Evolutionary conservation across 2,797 vertebrate genomes (phyloP), one percentile per base, ranked within the genome.

Genomic region (Oreochromis mossambicus): DNA sequence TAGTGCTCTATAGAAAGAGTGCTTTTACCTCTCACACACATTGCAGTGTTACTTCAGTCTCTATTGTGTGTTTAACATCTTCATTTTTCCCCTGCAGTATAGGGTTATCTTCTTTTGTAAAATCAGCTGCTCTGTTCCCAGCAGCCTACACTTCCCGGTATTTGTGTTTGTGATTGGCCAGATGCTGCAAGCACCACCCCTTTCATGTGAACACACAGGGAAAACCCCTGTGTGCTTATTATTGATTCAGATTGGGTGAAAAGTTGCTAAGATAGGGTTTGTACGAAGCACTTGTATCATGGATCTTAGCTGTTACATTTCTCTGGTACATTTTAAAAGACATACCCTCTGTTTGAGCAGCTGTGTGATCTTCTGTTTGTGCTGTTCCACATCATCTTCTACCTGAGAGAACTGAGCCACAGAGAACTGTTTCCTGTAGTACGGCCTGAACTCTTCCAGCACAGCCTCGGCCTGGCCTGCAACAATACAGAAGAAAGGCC

Each of bases 281-380:
- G 38, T 43, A 68, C 8, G 1, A 68, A 43, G 66, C 38, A 70
- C n/a, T 26, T 7, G 38, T 10, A 17, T 26, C 13, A 29, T 26
- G 24, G 14, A 4, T 24, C 3, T 46, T 70, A 8, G n/a, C 36
- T 4, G 21, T 29, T 19, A 19, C 66, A 70, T 46, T 73, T 73
- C 6, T 73, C 9, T 9, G 11, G 24, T 29, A 48, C 15, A 73
- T 73, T 73, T 73, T 73, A 73, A 73, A 73, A 83, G 52, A 80
- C 87, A 36, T 96, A 98, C 98, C 97, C 91, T 96, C 83, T 96
- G 96, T 89, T 95, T 96, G 86, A 99, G 95, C 92, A 98, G 95
- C 13, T 92, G 96, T 2, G 96, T 96, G 21, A 94, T 95, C 38
- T 91, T 88, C 51, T 96, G 89, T 51, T 95, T 94, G 21, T 96